phyloP scores from a whole-genome alignment of 2,888 invertebrate species.

The Zaprionus lineosus region DNA sequence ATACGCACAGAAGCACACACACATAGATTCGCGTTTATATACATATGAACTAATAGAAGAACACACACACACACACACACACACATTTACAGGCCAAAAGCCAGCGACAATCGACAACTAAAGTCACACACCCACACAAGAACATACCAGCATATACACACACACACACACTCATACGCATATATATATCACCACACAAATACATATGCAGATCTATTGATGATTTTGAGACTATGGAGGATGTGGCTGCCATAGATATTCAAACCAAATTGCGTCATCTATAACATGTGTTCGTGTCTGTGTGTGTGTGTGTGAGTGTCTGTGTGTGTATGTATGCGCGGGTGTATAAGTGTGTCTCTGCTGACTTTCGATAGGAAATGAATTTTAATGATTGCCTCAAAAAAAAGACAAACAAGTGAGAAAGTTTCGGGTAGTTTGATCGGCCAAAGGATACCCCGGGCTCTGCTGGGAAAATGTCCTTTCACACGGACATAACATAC shows the following conservation, averaged over 20 bases:
- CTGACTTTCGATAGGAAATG: conserved; percentile 75
- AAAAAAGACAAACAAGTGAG: conserved; percentile 36
- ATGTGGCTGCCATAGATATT: conserved; percentile 61
- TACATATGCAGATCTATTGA: conserved; percentile 1
- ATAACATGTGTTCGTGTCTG: conserved; percentile 44
- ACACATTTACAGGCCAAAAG: too few relatives aligned
- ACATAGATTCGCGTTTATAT: background rate
- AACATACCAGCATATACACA: background rate
- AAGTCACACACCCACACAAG: conserved; percentile 19
- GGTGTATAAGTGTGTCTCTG: conserved; percentile 38
- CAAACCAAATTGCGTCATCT: conserved; percentile 76
- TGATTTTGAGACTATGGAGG: conserved; percentile 8
- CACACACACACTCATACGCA: conserved; percentile 6
- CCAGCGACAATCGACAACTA: conserved; percentile 4
- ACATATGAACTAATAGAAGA: too few relatives aligned
- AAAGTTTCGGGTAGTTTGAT: too few relatives aligned
- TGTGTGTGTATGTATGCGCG: conserved; percentile 20
- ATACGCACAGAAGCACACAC: background rate
- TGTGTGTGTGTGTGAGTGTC: conserved; percentile 16
- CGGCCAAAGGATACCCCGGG: too few relatives aligned
- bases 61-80: conserved; percentile 1
- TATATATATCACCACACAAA: conserved; percentile 10
- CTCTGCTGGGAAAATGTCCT: too few relatives aligned
- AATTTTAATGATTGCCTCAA: conserved; percentile 72
- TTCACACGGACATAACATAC: too few relatives aligned